These are phyloP conservation scores for Macrophya alboannulata DNA, from an alignment of 2,888 invertebrate species.

Conservation along the genomic window DNA sequence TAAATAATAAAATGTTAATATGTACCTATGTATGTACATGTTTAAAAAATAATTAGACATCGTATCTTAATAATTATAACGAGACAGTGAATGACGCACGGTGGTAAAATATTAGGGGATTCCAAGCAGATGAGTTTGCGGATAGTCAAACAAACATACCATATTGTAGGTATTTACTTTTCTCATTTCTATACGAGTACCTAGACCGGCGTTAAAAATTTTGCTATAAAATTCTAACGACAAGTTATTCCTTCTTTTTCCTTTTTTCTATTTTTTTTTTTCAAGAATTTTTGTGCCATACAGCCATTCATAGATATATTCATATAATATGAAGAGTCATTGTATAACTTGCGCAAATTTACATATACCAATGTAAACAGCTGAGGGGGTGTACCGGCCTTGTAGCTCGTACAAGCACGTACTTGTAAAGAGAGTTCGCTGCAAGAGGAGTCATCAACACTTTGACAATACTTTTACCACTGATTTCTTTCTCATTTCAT, in stretches of 20 bases:
- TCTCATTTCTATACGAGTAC: background rate
- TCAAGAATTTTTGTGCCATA: background rate
- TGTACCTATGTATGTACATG: background rate
- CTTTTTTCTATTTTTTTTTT: background rate
- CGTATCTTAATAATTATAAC: background rate
- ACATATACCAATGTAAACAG: background rate
- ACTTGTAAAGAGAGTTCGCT: background rate
- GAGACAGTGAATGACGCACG: background rate
- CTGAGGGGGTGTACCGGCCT: conserved; percentile 1
- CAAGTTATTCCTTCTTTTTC: background rate
- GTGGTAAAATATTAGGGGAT: background rate
- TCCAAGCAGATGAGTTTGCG: conserved; percentile 10
- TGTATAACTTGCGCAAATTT: conserved; percentile 17
- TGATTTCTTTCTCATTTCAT: background rate
- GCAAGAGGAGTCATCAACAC: background rate
- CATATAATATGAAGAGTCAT: background rate
- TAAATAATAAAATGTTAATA: background rate
- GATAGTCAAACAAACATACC: background rate
- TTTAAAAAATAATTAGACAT: background rate
- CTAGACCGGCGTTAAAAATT: background rate
- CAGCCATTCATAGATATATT: background rate
- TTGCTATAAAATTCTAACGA: background rate
- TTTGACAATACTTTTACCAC: background rate
- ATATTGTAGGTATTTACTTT: conserved; percentile 16
- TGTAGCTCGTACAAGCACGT: background rate